Evolutionary conservation across 2,888 invertebrate genomes (phyloP), one percentile per base, ranked within the genome.

Genomic region (Zaprionus bogoriensis): DNA sequence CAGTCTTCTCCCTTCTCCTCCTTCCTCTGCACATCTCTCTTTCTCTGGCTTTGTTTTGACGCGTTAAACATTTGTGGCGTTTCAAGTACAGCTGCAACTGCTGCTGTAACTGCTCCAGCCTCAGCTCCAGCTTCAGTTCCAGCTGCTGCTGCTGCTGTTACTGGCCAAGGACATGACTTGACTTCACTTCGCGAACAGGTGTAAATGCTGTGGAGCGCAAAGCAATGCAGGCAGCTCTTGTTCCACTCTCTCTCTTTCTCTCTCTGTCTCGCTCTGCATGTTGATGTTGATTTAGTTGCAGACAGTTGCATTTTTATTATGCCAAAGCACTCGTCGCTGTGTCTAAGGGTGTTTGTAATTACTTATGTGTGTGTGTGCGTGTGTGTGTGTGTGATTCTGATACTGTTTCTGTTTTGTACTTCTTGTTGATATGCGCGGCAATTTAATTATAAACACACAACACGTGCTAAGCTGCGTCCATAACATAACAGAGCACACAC

Each of bases 381-480:
- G 14, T 48, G 9, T 41, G 41, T 32, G 25, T 19, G 28, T 14
- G 28, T 17, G n/a, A n/a, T n/a, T 4, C 36, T 52, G 57, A 47
- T 30, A 32, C 22, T 67, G 45, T 44, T 53, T 44, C 36, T 48
- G 48, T 27, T 7, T 39, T 5, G 41, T 28, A 20, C 25, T 39
- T 36, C 39, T 60, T 64, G 77, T 77, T 76, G 62, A 75, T 73
- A 65, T 69, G 75, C 51, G 44, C 74, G 52, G 79, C 80, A 74
- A 69, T 80, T 80, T 82, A 85, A 80, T 80, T 80, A 82, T 76
- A 80, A 85, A 79, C 77, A 80, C 71, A 82, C 80, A 76, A 65
- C 86, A 76, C 83, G 83, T 82, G 74, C 73, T 64, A 38, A 32
- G 36, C 41, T 30, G 46, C 38, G 46, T 58, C 48, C 68, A 72